Evolutionary conservation across 2,888 invertebrate genomes (phyloP).

Genomic region (Rhogogaster chlorosoma): DNA sequence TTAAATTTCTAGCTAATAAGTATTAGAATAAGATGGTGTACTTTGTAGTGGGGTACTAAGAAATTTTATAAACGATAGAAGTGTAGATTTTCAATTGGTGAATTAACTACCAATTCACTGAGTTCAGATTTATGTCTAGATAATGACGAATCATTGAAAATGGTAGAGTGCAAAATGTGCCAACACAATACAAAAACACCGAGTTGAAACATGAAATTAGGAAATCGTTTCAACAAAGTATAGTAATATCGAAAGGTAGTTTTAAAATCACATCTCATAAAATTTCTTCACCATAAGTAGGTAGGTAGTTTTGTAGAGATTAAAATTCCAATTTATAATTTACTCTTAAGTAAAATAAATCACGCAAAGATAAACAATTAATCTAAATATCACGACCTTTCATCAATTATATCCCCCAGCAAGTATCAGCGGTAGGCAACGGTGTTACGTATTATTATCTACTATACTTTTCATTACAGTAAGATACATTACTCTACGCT

Average conservation of each 20-base stretch:
- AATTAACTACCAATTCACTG: neutral
- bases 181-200: neutral
- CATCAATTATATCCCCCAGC: neutral
- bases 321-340: neutral
- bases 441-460: neutral
- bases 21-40: neutral
- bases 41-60: neutral
- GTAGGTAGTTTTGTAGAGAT: neutral
- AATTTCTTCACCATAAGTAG: neutral
- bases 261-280: neutral
- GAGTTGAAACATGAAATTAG: neutral
- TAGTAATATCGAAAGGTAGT: slow-evolving; percentile 12
- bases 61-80: neutral
- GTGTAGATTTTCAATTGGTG: neutral
- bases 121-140: neutral
- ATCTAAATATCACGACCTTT: slow-evolving; percentile 20
- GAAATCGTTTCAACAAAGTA: slow-evolving; percentile 8
- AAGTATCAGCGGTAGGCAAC: neutral
- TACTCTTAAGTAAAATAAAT: neutral
- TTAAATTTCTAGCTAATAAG: neutral
- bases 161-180: neutral
- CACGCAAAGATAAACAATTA: neutral
- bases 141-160: neutral
- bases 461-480: neutral
- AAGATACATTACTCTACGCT: neutral